Conservation (phyloP, 1,140 invertebrate species). For the Galleria mellonella region DNA sequence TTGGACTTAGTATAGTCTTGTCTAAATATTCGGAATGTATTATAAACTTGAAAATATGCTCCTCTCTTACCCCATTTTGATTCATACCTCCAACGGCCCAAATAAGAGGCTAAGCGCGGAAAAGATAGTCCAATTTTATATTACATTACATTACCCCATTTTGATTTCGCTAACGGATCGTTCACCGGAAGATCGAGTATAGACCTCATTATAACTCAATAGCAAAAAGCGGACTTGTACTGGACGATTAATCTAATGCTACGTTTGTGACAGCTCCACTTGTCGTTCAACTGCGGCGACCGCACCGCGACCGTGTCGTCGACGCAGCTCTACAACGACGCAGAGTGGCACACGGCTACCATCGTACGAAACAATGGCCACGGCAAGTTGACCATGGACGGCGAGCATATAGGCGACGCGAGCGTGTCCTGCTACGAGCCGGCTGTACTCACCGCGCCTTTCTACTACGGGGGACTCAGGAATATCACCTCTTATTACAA, state of each 20-base stretch:
- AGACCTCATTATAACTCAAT: no score
- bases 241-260: background rate
- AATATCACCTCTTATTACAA: conserved; percentile 19
- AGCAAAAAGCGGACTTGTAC: no score
- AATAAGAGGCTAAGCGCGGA: no score
- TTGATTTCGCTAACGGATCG: no score
- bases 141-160: no score
- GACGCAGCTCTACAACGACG: conserved; percentile 82
- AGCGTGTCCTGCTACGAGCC: conserved; percentile 73
- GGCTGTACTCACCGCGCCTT: conserved; percentile 81
- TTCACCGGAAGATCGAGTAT: no score
- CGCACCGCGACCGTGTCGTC: conserved; percentile 78
- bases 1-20: conserved; percentile 6
- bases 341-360: conserved; percentile 88
- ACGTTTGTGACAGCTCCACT: conserved; percentile 32
- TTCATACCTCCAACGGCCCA: no score
- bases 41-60: no score
- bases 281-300: conserved; percentile 77
- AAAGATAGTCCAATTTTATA: no score
- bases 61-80: no score
- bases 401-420: conserved; percentile 73
- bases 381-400: conserved; percentile 83
- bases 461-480: conserved; percentile 85
- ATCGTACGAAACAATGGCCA: conserved; percentile 75
- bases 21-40: no score